A percentile compares a stretch with the other conserved stretches of the same genome.
phyloP scores from a whole-genome alignment of 2,113 vertebrate genomes.

The Echinops telfairi region DNA sequence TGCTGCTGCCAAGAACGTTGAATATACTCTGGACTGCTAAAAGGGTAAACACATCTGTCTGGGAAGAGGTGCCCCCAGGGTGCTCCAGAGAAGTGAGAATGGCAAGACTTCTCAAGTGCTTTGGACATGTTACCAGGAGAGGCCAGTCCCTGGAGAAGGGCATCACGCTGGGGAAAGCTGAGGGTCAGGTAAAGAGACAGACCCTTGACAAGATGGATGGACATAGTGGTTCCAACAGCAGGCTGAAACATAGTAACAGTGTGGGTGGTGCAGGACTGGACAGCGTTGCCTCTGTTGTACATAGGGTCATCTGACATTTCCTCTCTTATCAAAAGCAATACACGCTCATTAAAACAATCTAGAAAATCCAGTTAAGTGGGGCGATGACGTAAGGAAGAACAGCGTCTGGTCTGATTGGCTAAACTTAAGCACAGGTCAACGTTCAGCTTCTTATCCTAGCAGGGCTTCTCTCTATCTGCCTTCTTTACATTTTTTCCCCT shows the following conservation, averaged over 20 bases:
- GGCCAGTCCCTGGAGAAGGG: background rate
- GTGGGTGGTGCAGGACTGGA: background rate
- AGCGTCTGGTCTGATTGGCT: background rate
- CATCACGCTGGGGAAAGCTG: background rate
- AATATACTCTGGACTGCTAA: background rate
- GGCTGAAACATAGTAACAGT: background rate
- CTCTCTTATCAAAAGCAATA: background rate
- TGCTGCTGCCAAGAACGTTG: background rate
- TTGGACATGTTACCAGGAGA: background rate
- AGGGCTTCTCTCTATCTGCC: background rate
- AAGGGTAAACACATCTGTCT: background rate
- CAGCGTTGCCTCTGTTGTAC: background rate
- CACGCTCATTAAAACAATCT: constrained; percentile 29
- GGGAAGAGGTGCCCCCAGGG: background rate
- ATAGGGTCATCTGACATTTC: background rate
- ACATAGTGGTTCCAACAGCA: too few species aligned
- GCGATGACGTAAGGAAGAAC: background rate
- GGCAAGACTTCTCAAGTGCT: background rate
- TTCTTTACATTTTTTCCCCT: background rate
- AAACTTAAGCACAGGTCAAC: background rate
- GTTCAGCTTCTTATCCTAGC: fast-evolving
- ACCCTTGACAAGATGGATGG: too few species aligned
- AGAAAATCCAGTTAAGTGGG: background rate
- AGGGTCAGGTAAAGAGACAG: background rate
- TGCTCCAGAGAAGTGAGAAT: background rate